Base-by-base conservation (phyloP, 2,888 invertebrate genomes). In the Phyto melanocephala region DNA sequence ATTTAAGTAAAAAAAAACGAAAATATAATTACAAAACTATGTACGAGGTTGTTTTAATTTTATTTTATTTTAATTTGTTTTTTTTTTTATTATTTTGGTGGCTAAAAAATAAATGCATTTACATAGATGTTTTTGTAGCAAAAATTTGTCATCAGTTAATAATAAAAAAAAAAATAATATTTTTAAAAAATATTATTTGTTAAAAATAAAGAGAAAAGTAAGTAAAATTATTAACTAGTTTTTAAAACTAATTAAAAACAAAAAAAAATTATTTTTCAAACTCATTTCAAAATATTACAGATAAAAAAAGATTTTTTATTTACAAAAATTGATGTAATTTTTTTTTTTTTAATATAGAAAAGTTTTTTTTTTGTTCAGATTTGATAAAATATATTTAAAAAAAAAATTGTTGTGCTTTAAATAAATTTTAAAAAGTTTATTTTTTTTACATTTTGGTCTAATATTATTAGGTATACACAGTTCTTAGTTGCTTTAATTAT, bases 31-130 rank as follows among this genome's bases (percentile, higher is more conserved):
- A 74, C 68, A 62, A 68, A 42, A 13, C 63, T 47, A 13, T 45
- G 62, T 71, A 63, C 47, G 28, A n/a, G n/a, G n/a, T n/a, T n/a
- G n/a, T n/a, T n/a, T n/a, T n/a, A n/a, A n/a, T n/a, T n/a, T n/a
- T n/a, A 52, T 56, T 37, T 68, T 22, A 24, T 35, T 71, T 28
- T 68, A 37, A n/a, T 13, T 54, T 54, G 6, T 28, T 42, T 2
- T n/a, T 37, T 50, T 50, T 52, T n/a, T 40, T 37, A 13, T 52
- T 52, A 35, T 24, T 74, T 75, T 70, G 52, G 24, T 60, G 22
- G 60, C 54, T 77, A 67, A 68, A 78, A 81, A 72, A 72, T 80
- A 80, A 80, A 76, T 80, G 76, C 75, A 76, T 76, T 76, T 75
- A 79, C 60, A 72, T 58, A 24, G 35, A 42, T 8, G 0, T 17